phyloP scores from a whole-genome alignment of 2,113 vertebrate species.

The Alexandromys fortis region DNA sequence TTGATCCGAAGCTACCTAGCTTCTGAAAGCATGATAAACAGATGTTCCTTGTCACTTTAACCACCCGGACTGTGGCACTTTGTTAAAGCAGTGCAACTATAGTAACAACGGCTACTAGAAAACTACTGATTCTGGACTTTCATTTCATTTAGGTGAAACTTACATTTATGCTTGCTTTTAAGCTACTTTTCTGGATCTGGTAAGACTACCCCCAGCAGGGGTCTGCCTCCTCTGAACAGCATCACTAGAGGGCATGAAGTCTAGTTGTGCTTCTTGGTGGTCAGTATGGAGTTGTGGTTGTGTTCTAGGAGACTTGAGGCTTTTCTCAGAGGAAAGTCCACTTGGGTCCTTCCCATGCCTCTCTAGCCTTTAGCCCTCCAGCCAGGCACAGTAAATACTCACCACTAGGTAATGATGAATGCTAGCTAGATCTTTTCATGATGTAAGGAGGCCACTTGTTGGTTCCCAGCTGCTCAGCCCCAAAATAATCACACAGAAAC shows the following conservation, averaged over 20 bases:
- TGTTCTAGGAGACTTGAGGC: neutral
- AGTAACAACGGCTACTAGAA: too few relatives aligned
- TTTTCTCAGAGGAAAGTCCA: neutral
- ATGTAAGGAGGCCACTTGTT: too few relatives aligned
- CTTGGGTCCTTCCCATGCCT: neutral
- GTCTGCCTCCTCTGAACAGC: neutral
- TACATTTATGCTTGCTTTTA: neutral
- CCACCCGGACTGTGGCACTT: neutral
- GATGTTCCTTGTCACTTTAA: neutral
- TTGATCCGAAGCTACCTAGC: neutral
- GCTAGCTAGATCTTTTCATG: neutral
- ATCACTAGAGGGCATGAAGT: neutral
- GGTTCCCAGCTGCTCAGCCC: too few relatives aligned
- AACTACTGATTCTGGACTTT: neutral
- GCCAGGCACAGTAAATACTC: neutral
- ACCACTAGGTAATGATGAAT: neutral
- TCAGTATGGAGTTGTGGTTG: neutral
- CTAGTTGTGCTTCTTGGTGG: neutral
- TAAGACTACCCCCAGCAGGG: neutral
- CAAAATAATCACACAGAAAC: too few relatives aligned
- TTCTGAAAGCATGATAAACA: neutral
- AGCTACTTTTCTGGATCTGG: constrained; percentile 9
- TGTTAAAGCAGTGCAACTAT: neutral
- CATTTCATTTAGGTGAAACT: neutral
- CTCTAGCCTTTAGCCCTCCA: neutral